Evolutionary conservation across 2,888 invertebrate genomes (phyloP).

Genomic region (Clunio marinus): DNA sequence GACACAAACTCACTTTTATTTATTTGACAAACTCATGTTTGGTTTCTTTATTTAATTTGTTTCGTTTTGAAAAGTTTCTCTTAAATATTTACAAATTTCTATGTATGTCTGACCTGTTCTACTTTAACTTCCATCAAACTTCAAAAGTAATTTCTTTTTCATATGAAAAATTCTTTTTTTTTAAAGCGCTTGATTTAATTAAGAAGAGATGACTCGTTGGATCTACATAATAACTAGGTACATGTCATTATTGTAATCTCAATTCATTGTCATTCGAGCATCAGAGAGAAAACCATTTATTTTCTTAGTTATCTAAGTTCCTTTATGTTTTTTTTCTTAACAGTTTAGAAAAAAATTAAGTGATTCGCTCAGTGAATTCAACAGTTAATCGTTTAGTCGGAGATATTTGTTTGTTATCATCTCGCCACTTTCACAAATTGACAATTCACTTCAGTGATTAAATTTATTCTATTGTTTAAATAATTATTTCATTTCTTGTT

Average conservation of each 20-base stretch:
- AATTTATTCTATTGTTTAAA: not conserved
- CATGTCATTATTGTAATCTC: not conserved
- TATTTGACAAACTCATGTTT: too few relatives aligned
- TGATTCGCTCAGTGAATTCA: not conserved
- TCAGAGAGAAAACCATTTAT: not conserved
- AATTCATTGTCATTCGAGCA: constrained; percentile 23
- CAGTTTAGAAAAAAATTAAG: not conserved
- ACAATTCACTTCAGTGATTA: not conserved
- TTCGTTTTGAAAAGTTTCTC: too few relatives aligned
- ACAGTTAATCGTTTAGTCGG: too few relatives aligned
- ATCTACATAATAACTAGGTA: not conserved
- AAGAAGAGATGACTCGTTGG: constrained; percentile 4
- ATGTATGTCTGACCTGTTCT: too few relatives aligned
- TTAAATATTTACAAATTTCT: too few relatives aligned
- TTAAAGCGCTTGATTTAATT: not conserved
- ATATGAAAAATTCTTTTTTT: too few relatives aligned
- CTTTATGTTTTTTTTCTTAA: not conserved
- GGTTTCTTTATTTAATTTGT: too few relatives aligned
- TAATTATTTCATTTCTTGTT: not conserved
- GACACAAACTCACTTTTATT: too few relatives aligned
- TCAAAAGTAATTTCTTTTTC: not conserved
- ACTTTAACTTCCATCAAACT: too few relatives aligned
- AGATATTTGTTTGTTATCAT: not conserved
- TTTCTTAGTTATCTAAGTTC: not conserved
- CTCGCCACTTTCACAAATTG: not conserved